phyloP scores from a whole-genome alignment of 2,113 vertebrate species.

The Dasyprocta punctata region DNA sequence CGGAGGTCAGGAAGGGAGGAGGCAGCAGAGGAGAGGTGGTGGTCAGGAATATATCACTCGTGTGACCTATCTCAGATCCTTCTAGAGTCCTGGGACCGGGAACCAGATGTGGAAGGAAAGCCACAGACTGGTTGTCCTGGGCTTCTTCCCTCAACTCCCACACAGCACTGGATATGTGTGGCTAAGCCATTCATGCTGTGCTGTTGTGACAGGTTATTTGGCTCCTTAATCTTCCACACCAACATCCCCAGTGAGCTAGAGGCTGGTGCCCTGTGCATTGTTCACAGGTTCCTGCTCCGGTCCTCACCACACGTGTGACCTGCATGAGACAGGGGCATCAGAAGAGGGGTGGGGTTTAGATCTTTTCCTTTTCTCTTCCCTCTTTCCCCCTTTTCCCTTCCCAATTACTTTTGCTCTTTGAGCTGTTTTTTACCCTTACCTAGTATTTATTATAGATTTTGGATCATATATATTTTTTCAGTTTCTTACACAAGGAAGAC shows the following conservation, averaged over 20 bases:
- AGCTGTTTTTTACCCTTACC: too few species aligned
- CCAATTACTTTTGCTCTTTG: too few species aligned
- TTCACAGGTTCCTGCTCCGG: neutral
- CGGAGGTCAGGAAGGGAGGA: neutral
- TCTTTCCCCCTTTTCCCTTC: too few species aligned
- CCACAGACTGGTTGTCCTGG: neutral
- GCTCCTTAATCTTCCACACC: neutral
- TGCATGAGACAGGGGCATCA: neutral
- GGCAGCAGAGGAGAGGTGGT: too few species aligned
- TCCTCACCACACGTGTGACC: neutral
- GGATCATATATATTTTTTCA: too few species aligned
- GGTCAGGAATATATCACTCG: neutral
- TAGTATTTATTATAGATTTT: too few species aligned
- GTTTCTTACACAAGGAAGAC: too few species aligned
- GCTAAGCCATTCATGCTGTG: neutral
- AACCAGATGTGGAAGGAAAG: neutral
- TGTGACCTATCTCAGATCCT: neutral
- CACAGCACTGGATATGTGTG: neutral
- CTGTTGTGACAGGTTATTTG: too few species aligned
- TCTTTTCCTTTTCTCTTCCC: too few species aligned
- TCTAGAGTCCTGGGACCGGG: neutral
- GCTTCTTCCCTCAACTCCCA: neutral
- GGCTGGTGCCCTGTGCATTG: neutral
- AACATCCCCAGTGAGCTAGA: neutral
- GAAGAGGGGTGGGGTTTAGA: neutral